These are phyloP conservation scores for Shargacucullia verbasci DNA, from an alignment of 2,888 invertebrate genomes.

Conservation along the genomic window DNA sequence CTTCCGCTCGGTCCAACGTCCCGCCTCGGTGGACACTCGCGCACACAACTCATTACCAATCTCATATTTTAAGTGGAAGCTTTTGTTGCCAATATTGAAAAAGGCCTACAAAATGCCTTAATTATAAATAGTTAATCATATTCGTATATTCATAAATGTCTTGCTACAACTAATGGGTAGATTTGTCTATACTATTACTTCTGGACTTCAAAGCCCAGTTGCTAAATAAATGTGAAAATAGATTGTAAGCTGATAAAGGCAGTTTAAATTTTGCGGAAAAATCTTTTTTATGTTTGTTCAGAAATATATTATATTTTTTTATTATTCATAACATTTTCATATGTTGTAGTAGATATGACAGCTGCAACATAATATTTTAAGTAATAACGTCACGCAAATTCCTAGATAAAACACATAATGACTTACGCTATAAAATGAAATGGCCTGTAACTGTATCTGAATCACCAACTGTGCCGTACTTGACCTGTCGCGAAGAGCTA, in stretches of 20 bases:
- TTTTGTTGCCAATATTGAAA: too few relatives aligned
- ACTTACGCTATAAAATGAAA: constrained; percentile 50
- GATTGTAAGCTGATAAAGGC: neutral
- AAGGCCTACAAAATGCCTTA: neutral
- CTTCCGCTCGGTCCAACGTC: constrained; percentile 76
- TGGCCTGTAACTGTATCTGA: constrained; percentile 52
- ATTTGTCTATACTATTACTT: too few relatives aligned
- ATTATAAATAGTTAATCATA: neutral
- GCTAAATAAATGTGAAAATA: too few relatives aligned
- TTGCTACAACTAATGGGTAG: too few relatives aligned
- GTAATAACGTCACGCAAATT: constrained; percentile 30
- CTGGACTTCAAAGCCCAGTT: too few relatives aligned
- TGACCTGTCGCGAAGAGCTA: constrained; percentile 58
- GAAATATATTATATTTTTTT: neutral
- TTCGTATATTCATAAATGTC: too few relatives aligned
- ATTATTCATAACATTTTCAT: constrained; percentile 8
- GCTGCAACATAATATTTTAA: constrained; percentile 34
- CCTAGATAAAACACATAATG: constrained; percentile 46
- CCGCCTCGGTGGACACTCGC: constrained; percentile 52
- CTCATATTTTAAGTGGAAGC: neutral
- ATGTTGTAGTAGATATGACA: constrained; percentile 35
- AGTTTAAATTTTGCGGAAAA: too few relatives aligned
- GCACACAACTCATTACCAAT: constrained; percentile 33
- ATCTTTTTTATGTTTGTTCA: too few relatives aligned
- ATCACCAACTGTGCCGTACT: constrained; percentile 50